Percentiles rank a stretch among this genome's conserved stretches.
Evolutionary conservation across 2,888 invertebrate genomes (phyloP).

Genomic region (Augochlorella aurata): DNA sequence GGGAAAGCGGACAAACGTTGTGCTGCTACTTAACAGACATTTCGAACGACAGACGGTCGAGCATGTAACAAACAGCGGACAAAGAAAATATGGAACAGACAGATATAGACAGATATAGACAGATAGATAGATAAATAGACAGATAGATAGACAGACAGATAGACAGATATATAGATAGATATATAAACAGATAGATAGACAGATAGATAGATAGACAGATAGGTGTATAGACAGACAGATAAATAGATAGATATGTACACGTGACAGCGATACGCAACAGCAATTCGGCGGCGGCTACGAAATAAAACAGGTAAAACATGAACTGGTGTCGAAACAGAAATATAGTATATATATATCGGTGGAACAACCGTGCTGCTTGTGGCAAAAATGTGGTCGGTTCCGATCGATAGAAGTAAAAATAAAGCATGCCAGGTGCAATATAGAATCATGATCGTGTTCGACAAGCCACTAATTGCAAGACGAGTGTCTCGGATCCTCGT

Average conservation of each 20-base stretch:
- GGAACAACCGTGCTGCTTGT: background rate
- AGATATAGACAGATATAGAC: background rate
- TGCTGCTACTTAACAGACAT: constrained; percentile 23
- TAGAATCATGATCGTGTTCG: constrained; percentile 30
- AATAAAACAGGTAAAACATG: background rate
- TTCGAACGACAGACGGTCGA: background rate
- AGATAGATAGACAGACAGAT: background rate
- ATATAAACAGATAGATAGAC: background rate
- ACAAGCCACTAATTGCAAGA: constrained; percentile 38
- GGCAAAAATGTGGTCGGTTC: constrained; percentile 1
- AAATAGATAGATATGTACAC: background rate
- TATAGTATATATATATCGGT: background rate
- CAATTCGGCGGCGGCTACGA: constrained; percentile 6
- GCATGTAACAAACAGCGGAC: constrained; percentile 14
- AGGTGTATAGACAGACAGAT: background rate
- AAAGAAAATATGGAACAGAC: constrained; percentile 12
- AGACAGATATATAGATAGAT: background rate
- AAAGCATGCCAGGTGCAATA: constrained; percentile 51
- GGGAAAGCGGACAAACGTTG: constrained; percentile 13
- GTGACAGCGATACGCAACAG: constrained; percentile 38
- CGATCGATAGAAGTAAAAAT: constrained; percentile 23
- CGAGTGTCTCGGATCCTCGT: constrained; percentile 23
- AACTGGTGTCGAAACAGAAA: background rate
- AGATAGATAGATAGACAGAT: background rate
- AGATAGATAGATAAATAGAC: background rate